Evolutionary conservation across 1,140 invertebrate genomes (phyloP), one percentile per base, ranked within the genome.

Genomic region (Drosophila repletoides): DNA sequence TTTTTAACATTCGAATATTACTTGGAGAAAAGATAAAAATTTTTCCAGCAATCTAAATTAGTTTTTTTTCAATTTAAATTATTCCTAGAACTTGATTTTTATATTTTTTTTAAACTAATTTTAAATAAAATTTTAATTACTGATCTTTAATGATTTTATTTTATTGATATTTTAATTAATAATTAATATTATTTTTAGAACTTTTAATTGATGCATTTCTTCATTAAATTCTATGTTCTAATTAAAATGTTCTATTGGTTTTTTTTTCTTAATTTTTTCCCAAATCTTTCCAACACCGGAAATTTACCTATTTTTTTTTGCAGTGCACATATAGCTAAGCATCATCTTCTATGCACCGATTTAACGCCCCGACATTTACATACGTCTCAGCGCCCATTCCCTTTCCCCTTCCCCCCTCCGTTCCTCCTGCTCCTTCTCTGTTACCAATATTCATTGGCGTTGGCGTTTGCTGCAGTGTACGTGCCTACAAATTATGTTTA

Each of bases 311-410:
- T 4, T 0, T 17, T 58, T 56, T 64, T n/a, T 45, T 2, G 0
- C 28, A 41, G 51, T 56, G 67, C 49, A 45, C 7, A 7, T 58
- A n/a, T 29, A 33, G 31, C 14, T 33, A 15, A 56, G 22, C 19
- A 28, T 55, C 65, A 34, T 43, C 49, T 46, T 83, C 74, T 77
- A 80, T 87, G 81, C 79, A 80, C 80, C 80, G 80, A 84, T 84
- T 84, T 84, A 84, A 84, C 80, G 80, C 80, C 80, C 81, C 80
- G 79, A 84, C 79, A 84, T 84, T 84, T 84, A 86, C 79, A 84
- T 84, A 84, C 86, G 79, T 84, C 58, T 55, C n/a, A n/a, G 29
- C 45, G 33, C 26, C 28, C 4, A 10, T 34, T 7, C 28, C 24
- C 6, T 1, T 12, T 4, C n/a, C 22, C 3, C 12, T 9, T 6